These are phyloP conservation scores for Nestor notabilis DNA, from an alignment of 2,113 vertebrate species.

Conservation along the genomic window DNA sequence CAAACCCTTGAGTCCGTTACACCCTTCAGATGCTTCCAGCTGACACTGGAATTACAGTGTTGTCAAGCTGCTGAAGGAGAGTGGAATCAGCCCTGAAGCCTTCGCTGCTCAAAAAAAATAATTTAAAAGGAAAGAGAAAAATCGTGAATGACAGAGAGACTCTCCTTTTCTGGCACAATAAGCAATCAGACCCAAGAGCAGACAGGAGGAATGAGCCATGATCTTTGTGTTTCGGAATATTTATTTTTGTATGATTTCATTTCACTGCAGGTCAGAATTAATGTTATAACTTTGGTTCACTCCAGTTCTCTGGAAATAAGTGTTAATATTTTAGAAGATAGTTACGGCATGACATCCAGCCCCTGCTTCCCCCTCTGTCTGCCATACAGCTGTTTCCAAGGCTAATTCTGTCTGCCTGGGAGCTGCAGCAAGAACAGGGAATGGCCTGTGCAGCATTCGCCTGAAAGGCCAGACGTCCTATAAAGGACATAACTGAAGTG, in stretches of 20 bases:
- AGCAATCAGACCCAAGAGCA: not conserved
- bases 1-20: not conserved
- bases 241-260: not conserved
- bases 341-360: not conserved
- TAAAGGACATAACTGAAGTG: not conserved
- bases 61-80: not conserved
- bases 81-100: not conserved
- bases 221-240: not conserved
- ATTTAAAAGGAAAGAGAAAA: slow-evolving; percentile 11
- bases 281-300: not conserved
- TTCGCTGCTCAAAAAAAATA: not conserved
- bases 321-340: not conserved
- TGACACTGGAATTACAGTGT: not conserved
- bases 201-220: slow-evolving; percentile 12
- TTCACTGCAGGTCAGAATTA: not conserved
- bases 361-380: not conserved
- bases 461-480: not conserved
- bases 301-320: not conserved
- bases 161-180: not conserved
- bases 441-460: not conserved
- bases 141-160: not conserved
- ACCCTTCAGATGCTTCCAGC: not conserved
- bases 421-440: not conserved
- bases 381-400: not conserved
- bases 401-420: not conserved